Base-by-base conservation (phyloP, 2,797 vertebrate genomes). In the Aphelocoma californica region DNA sequence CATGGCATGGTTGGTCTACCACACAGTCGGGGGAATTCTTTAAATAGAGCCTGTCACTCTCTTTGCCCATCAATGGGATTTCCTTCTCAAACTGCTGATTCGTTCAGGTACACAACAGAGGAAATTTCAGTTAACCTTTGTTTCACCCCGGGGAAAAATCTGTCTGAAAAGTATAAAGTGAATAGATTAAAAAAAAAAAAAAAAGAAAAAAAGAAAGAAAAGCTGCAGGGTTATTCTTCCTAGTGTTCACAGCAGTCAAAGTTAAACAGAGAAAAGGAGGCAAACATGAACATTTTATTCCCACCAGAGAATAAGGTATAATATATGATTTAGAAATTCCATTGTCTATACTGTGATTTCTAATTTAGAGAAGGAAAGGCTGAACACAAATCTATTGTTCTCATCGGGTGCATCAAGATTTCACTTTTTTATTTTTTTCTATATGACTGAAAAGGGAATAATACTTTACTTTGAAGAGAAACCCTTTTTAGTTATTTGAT, bases 61-160 rank as follows among this genome's bases (percentile, higher is more conserved):
- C 97, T 97, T 96, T 96, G 97, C 95, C 97, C 97, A 98, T 98
- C 98, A 98, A 98, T 98, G 98, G 98, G 98, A 98, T 98, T 98
- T 98, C 98, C 98, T 98, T 97, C 98, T 97, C 97, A 96, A 98
- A 98, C 98, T 98, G 98, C 98, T 98, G 98, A 98, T 98, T 98
- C 98, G 98, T 98, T 98, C 97, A 98, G 98, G 98, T 98, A 98
- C 94, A 98, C 97, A 98, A 98, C 97, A 98, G 98, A 98, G 97
- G 97, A 98, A 98, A 98, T 98, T 98, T 98, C 98, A 98, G 98
- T 98, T 98, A 98, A 98, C 98, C 98, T 98, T 98, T 98, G 97
- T 98, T 98, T 98, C 98, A 98, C 98, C 98, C 98, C 97, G 93
- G 98, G 98, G 98, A 98, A 98, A 98, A 98, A 98, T 97, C 97